Evolutionary conservation across 2,113 vertebrate species (phyloP).

Genomic region (Periophthalmus modestus): DNA sequence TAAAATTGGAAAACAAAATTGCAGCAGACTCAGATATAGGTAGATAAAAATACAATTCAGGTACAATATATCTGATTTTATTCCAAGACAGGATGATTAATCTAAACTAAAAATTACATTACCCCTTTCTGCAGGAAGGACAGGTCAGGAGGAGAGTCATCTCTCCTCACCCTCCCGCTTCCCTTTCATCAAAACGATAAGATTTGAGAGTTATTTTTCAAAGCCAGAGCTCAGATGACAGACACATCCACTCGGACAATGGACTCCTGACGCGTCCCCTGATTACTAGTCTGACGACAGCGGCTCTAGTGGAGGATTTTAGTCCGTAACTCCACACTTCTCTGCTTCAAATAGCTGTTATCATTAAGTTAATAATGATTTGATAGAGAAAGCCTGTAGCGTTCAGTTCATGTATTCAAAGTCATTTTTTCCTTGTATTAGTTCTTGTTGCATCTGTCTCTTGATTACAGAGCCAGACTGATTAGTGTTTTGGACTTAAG

Average conservation of each 20-base stretch:
- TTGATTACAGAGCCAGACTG: neutral
- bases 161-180: neutral
- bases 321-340: constrained; percentile 39
- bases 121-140: neutral
- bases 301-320: constrained; percentile 14
- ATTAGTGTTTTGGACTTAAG: constrained; percentile 12
- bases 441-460: constrained; percentile 3
- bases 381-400: constrained; percentile 9
- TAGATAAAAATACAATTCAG: too few relatives aligned
- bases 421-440: constrained; percentile 7
- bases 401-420: constrained; percentile 15
- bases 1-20: too few relatives aligned
- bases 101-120: neutral
- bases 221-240: constrained; percentile 27
- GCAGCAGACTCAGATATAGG: too few relatives aligned
- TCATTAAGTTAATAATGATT: constrained; percentile 22
- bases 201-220: constrained; percentile 28
- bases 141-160: neutral
- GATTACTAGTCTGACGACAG: constrained; percentile 33
- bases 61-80: too few relatives aligned
- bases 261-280: constrained; percentile 10
- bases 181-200: constrained; percentile 12
- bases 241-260: constrained; percentile 40
- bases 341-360: constrained; percentile 26
- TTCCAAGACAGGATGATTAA: neutral